A percentile compares a stretch with the other conserved stretches of the same genome.
These are phyloP conservation scores for Pollenia amentaria DNA, from an alignment of 2,888 invertebrate genomes.

Conservation along the genomic window DNA sequence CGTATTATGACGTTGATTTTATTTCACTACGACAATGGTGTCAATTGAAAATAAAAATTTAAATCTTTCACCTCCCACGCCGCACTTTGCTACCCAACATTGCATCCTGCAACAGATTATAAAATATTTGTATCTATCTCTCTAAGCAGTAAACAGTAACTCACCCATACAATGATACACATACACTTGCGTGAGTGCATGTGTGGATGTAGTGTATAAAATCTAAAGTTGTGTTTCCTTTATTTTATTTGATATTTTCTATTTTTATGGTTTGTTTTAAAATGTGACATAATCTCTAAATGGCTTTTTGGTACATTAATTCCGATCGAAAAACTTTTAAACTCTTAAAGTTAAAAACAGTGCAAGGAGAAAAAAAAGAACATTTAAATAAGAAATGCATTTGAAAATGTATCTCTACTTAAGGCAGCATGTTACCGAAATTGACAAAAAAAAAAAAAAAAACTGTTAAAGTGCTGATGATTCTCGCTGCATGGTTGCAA, in stretches of 20 bases:
- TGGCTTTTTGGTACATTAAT: constrained; percentile 76
- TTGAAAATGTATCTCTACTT: constrained; percentile 35
- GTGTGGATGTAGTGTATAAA: neutral
- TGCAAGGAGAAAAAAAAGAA: neutral
- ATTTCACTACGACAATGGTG: constrained; percentile 47
- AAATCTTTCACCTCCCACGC: neutral
- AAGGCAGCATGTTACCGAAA: neutral
- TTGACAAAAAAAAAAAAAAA: neutral
- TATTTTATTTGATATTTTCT: constrained; percentile 65
- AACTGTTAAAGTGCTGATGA: too few relatives aligned
- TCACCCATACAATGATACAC: neutral
- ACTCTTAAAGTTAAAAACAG: constrained; percentile 49
- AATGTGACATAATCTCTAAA: constrained; percentile 77
- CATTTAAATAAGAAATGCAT: constrained; percentile 37
- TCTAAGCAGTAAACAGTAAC: neutral
- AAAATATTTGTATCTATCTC: constrained; percentile 4
- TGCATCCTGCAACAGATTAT: constrained; percentile 27
- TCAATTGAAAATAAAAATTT: constrained; percentile 54
- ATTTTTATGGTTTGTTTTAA: constrained; percentile 73
- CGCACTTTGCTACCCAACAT: neutral
- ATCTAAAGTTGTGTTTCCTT: constrained; percentile 39
- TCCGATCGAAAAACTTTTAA: constrained; percentile 71
- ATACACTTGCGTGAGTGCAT: neutral
- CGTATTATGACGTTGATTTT: constrained; percentile 59
- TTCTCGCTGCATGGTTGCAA: too few relatives aligned